A percentile compares a stretch with the other conserved stretches of the same genome.
phyloP scores from a whole-genome alignment of 2,888 invertebrate genomes.

The Crepidodera aurea region DNA sequence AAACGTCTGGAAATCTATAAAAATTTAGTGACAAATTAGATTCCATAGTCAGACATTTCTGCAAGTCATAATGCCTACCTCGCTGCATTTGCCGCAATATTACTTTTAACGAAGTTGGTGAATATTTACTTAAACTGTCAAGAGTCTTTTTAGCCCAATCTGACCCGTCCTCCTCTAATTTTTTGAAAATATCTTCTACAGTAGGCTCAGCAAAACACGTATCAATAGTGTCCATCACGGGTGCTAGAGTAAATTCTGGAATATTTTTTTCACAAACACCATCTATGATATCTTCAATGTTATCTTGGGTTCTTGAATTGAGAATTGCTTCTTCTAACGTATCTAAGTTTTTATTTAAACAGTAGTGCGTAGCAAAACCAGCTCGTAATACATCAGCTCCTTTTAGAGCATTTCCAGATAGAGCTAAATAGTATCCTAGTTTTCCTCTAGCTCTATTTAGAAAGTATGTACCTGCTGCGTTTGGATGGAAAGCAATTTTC shows the following conservation, averaged over 20 bases:
- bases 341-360: slow-evolving; percentile 70
- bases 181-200: slow-evolving; percentile 80
- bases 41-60: slow-evolving; percentile 2
- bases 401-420: slow-evolving; percentile 75
- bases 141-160: slow-evolving; percentile 82
- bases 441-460: slow-evolving; percentile 84
- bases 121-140: slow-evolving; percentile 78
- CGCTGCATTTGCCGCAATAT: slow-evolving; percentile 10
- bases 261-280: slow-evolving; percentile 66
- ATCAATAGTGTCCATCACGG: slow-evolving; percentile 78
- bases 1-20: neutral
- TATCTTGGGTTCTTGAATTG: slow-evolving; percentile 62
- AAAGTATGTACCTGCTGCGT: slow-evolving; percentile 95
- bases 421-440: slow-evolving; percentile 87
- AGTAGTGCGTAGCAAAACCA: slow-evolving; percentile 93
- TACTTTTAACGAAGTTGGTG: slow-evolving; percentile 70
- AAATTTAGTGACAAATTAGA: neutral
- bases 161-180: slow-evolving; percentile 78
- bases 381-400: slow-evolving; percentile 84
- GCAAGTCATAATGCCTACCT: neutral
- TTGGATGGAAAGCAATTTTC: slow-evolving; percentile 94
- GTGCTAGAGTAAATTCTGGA: slow-evolving; percentile 71
- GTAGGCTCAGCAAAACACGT: slow-evolving; percentile 77
- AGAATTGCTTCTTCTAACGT: slow-evolving; percentile 72
- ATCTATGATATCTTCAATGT: slow-evolving; percentile 67